Conservation (phyloP, 2,113 vertebrate species). For the Shinisaurus crocodilurus region DNA sequence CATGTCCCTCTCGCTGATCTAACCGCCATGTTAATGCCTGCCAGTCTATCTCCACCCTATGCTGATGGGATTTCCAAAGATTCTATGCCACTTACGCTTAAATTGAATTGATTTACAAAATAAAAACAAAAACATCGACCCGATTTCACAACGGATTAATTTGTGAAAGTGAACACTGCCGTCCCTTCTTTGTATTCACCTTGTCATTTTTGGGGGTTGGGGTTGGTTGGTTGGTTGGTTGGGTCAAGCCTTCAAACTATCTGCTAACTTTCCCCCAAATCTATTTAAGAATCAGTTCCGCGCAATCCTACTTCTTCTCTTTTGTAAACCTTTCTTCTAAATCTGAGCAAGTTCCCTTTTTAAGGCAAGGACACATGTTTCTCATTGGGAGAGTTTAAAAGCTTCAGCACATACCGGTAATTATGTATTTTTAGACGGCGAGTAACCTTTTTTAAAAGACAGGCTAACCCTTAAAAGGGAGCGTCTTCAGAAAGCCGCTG, state of each 20-base stretch:
- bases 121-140: background rate
- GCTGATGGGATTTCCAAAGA: background rate
- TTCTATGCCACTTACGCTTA: background rate
- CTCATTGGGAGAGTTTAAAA: slow-evolving; percentile 36
- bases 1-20: background rate
- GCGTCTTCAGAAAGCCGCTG: slow-evolving; percentile 50
- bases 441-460: slow-evolving; percentile 19
- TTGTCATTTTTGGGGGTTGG: too few species aligned
- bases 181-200: too few species aligned
- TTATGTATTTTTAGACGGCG: slow-evolving; percentile 65
- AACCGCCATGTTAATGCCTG: background rate
- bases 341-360: background rate
- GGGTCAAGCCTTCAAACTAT: too few species aligned
- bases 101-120: background rate
- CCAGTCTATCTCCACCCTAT: background rate
- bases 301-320: background rate
- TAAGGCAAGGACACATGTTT: slow-evolving; percentile 51
- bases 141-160: background rate
- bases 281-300: background rate
- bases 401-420: slow-evolving; percentile 49
- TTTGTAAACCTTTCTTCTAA: background rate
- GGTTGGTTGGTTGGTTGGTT: too few species aligned
- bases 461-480: slow-evolving; percentile 4
- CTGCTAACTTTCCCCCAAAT: background rate
- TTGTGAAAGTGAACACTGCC: background rate